Evolutionary conservation across 30 jellyfish, hydroid and myxozoan genomes (phyloP), one percentile per base, ranked within the genome.

Genomic region (Hydractinia symbiolongicarpus): DNA sequence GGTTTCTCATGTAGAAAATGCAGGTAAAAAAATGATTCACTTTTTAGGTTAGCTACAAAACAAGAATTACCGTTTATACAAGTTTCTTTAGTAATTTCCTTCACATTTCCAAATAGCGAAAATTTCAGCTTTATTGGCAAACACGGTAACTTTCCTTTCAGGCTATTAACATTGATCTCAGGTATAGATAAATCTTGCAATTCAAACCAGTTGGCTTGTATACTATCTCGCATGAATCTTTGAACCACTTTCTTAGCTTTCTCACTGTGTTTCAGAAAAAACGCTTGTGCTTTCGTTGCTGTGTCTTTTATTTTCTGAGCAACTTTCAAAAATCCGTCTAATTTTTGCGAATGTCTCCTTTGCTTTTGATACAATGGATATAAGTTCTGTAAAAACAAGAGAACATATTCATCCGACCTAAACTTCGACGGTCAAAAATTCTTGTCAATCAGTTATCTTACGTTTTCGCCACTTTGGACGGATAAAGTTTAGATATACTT

Each of bases 131-230:
- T 61, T 40, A 54, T 30, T 60, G 17, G 61, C 13, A 77, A n/a
- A 55, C 85, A 77, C 14, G 85, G 85, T 19, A 77, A 76, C 30
- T 55, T 77, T 77, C 85, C 82, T 77, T 77, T 77, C 44, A 77
- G 82, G 15, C 79, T 52, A n/a, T 53, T 44, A 0, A 55, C 57
- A 77, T 52, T 76, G 30, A 77, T 76, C 66, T 77, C 85, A 53
- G 85, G 85, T 6, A 77, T 17, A 61, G 60, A 52, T 9, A 77
- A 54, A 14, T 77, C 85, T 49, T 53, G 8, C 6, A 77, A 21
- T 11, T 77, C 85, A 77, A 77, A 77, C 85, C 85, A 77, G 10
- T 60, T 64, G 11, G 16, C 74, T 64, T 64, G 19, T 51, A 64
- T n/a, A 64, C 74, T 64, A 44, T 64, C 74, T 51, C 19, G 52